These are phyloP conservation scores for Umimayanthus chanpuru DNA, from an alignment of 92 coral and sea anemone genomes.

Conservation along the genomic window DNA sequence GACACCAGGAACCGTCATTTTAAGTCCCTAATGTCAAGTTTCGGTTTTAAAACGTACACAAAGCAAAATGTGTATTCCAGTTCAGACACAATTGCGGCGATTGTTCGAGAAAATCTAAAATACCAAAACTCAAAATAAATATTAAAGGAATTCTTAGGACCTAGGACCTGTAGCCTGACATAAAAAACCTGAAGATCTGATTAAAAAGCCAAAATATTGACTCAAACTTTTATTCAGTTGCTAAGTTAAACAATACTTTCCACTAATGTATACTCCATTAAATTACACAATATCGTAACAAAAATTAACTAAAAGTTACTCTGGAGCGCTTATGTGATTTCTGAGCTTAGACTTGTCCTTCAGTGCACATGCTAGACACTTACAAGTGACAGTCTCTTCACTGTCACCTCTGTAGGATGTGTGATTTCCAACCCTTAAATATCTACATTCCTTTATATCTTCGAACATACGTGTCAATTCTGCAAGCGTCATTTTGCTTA, in stretches of 20 bases:
- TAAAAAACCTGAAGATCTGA: not conserved
- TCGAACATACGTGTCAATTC: constrained; percentile 76
- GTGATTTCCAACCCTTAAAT: constrained; percentile 76
- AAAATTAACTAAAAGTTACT: constrained; percentile 19
- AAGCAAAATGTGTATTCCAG: too few relatives aligned
- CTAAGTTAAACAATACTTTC: not conserved
- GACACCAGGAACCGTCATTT: too few relatives aligned
- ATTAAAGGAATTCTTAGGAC: too few relatives aligned
- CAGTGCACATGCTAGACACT: constrained; percentile 77
- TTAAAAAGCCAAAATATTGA: not conserved
- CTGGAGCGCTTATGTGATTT: constrained; percentile 77
- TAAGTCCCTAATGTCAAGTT: not conserved
- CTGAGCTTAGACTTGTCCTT: constrained; percentile 71
- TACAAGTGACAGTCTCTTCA: constrained; percentile 54
- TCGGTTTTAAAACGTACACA: too few relatives aligned
- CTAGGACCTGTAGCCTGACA: too few relatives aligned
- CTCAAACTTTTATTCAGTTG: not conserved
- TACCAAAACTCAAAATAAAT: too few relatives aligned
- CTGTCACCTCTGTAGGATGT: constrained; percentile 70
- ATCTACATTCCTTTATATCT: constrained; percentile 84
- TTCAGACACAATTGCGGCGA: too few relatives aligned
- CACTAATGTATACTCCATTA: not conserved
- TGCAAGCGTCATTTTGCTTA: constrained; percentile 71
- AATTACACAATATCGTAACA: not conserved
- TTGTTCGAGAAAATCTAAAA: too few relatives aligned